phyloP scores from a whole-genome alignment of 1,140 invertebrate species.

The Wasmannia auropunctata region DNA sequence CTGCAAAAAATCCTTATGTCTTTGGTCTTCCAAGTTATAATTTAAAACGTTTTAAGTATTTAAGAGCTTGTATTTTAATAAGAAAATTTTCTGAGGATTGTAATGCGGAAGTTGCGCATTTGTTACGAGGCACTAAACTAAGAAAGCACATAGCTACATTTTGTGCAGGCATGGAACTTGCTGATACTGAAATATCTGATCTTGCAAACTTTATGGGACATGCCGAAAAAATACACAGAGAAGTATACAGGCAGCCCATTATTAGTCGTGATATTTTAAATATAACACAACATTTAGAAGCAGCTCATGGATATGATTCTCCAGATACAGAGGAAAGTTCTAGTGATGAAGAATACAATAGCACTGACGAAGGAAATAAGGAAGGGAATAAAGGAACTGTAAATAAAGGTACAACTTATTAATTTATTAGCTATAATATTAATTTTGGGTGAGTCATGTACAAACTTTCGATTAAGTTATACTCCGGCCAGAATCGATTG shows the following conservation, averaged over 20 bases:
- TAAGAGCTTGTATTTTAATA: background rate
- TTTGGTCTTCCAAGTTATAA: constrained; percentile 19
- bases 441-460: too few relatives aligned
- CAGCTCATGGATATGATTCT: constrained; percentile 22
- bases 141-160: constrained; percentile 37
- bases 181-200: constrained; percentile 28
- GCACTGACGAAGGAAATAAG: background rate
- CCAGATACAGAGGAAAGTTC: background rate
- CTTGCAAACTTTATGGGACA: constrained; percentile 43
- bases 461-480: too few relatives aligned
- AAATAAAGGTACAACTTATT: background rate
- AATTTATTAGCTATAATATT: too few relatives aligned
- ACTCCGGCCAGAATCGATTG: too few relatives aligned
- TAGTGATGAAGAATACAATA: background rate
- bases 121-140: constrained; percentile 23
- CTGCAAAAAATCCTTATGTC: background rate
- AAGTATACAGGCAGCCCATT: constrained; percentile 21
- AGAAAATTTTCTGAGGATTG: constrained; percentile 13
- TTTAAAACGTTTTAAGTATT: constrained; percentile 12
- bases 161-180: constrained; percentile 10
- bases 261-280: constrained; percentile 21
- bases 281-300: constrained; percentile 21
- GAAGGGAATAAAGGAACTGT: background rate
- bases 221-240: constrained; percentile 16
- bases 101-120: constrained; percentile 20